Conservation (phyloP, 2,888 invertebrate species). For the Melanchra persicariae region DNA sequence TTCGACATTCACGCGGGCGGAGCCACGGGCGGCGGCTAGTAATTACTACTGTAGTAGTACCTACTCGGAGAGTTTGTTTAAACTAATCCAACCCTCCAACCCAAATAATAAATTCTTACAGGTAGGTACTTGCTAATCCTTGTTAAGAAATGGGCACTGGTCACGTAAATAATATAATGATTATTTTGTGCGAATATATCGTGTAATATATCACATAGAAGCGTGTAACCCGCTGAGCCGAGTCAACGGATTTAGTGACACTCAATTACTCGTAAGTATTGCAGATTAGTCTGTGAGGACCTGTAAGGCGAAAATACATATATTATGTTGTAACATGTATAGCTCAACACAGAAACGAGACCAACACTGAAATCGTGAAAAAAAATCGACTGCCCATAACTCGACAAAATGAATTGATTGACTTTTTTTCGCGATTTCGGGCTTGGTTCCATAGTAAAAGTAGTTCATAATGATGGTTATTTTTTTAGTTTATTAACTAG, state of each 20-base stretch:
- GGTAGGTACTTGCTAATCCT: slow-evolving; percentile 15
- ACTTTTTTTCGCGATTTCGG: no score
- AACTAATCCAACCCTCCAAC: neutral
- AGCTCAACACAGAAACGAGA: no score
- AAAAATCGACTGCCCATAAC: no score
- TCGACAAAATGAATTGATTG: no score
- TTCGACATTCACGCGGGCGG: no score
- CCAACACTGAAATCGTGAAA: no score
- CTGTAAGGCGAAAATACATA: slow-evolving; percentile 6
- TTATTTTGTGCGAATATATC: slow-evolving; percentile 33
- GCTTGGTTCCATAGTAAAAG: no score
- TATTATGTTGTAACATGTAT: slow-evolving; percentile 1
- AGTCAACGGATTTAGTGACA: slow-evolving; percentile 50
- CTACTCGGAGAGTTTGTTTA: neutral
- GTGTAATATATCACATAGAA: slow-evolving; percentile 32
- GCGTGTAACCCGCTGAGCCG: slow-evolving; percentile 42
- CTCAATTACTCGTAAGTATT: slow-evolving; percentile 47
- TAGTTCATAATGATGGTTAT: no score
- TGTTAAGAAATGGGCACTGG: neutral
- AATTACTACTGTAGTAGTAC: neutral
- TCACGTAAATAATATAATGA: slow-evolving; percentile 28
- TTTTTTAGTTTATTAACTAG: no score
- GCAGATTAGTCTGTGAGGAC: slow-evolving; percentile 40
- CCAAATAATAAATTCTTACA: neutral
- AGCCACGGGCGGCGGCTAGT: no score